Conservation (phyloP, 2,888 invertebrate genomes). For the Acanthosepion pharaonis region DNA sequence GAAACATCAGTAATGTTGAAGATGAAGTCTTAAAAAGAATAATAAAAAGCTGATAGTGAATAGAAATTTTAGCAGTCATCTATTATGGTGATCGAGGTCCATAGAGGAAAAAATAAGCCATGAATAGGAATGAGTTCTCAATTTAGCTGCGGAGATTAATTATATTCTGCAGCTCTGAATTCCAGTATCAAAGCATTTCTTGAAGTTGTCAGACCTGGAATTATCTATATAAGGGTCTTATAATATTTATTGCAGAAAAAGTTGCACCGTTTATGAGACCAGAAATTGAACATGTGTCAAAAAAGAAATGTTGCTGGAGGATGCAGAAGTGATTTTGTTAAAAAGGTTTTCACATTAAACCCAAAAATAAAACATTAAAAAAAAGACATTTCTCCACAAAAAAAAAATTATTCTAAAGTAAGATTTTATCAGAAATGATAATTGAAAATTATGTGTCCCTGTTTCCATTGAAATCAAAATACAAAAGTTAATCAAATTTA, state of each 20-base stretch:
- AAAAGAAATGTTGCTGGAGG: no score
- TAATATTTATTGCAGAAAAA: neutral
- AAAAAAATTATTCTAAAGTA: no score
- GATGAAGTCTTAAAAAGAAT: neutral
- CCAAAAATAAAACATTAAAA: no score
- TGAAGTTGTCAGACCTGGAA: neutral
- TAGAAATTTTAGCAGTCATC: neutral
- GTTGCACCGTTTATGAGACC: neutral
- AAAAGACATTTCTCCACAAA: no score
- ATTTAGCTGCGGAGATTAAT: neutral
- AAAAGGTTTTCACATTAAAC: no score
- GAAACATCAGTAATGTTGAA: neutral
- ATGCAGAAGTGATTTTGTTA: no score
- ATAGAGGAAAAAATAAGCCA: neutral
- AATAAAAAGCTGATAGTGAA: neutral
- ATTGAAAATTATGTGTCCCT: no score
- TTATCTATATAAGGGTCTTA: neutral
- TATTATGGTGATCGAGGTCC: neutral
- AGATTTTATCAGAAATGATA: no score
- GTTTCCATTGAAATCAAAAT: no score
- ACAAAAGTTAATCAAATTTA: no score
- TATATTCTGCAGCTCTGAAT: neutral
- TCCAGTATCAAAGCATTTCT: neutral
- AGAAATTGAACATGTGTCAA: neutral
- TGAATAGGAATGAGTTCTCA: neutral